Evolutionary conservation across 2,888 invertebrate species (phyloP).

Genomic region (Idaea aversata): DNA sequence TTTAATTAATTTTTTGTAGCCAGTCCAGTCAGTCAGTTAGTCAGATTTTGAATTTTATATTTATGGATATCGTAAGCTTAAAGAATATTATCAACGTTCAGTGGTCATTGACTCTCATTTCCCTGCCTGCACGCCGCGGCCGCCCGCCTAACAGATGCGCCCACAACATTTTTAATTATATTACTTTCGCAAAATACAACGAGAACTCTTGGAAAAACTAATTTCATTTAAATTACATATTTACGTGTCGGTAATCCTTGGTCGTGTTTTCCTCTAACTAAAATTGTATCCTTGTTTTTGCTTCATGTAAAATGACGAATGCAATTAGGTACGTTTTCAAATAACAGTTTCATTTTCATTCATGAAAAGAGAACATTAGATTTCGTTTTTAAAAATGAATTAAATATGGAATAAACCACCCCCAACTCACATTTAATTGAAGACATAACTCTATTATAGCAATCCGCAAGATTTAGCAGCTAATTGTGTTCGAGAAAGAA

Average conservation of each 20-base stretch:
- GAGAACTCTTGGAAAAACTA: neutral
- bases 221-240: slow-evolving; percentile 4
- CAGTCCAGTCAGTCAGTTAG: neutral
- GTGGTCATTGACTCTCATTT: slow-evolving; percentile 30
- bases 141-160: slow-evolving; percentile 63
- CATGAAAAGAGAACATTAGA: too few species aligned
- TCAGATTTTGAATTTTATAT: neutral
- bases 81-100: neutral
- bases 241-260: slow-evolving; percentile 10
- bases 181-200: slow-evolving; percentile 48
- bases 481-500: slow-evolving; percentile 4
- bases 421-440: neutral
- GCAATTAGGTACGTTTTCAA: slow-evolving; percentile 9
- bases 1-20: neutral
- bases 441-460: slow-evolving; percentile 5
- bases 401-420: neutral
- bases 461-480: slow-evolving; percentile 8
- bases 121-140: slow-evolving; percentile 46
- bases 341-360: neutral
- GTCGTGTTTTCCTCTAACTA: slow-evolving; percentile 12
- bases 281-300: slow-evolving; percentile 11
- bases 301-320: slow-evolving; percentile 11
- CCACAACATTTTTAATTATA: slow-evolving; percentile 51
- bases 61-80: neutral
- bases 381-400: neutral